Evolutionary conservation across 2,888 invertebrate genomes (phyloP), one percentile per base, ranked within the genome.

Genomic region (Gari tellinella): DNA sequence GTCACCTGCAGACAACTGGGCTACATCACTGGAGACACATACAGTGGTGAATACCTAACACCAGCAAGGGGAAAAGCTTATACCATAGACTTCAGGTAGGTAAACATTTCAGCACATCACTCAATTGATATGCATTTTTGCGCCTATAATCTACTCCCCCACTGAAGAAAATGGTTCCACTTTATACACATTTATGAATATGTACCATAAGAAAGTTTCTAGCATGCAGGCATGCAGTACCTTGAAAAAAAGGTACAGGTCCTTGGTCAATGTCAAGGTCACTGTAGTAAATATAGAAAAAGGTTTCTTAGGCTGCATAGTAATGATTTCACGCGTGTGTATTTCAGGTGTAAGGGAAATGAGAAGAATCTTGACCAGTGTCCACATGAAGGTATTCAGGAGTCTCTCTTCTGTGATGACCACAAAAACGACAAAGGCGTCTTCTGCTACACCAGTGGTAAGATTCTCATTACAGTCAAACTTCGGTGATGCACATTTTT

Each of bases 1-100:
- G 95, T 96, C 0, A 78, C 85, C 60, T 88, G 88, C 74, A 53
- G 83, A 49, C 82, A 80, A 55, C 70, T 87, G 1, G 87, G 86
- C 7, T 88, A 77, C 52, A 74, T 73, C 10, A 86, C 85, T 10
- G 88, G 88, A 0, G 82, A 83, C 46, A 56, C 78, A 0, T 81
- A 81, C 53, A 77, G 69, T n/a, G 79, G 81, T 2, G 68, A 72
- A 7, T 80, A 75, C 51, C 61, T 53, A 1, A 63, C 58, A n/a
- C 64, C 72, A 10, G 81, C 82, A 15, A 66, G 74, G 1, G 88
- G 87, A 7, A 82, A 84, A 5, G 84, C 90, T 15, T 91, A 87
- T 83, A 72, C 82, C 15, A 79, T 84, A 12, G 81, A 85, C 62
- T 82, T 88, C 14, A 74, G 74, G 79, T 78, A 56, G 26, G 46